Evolutionary conservation across 1,140 invertebrate genomes (phyloP), one percentile per base, ranked within the genome.

Genomic region (Panagrolaimus sp.): DNA sequence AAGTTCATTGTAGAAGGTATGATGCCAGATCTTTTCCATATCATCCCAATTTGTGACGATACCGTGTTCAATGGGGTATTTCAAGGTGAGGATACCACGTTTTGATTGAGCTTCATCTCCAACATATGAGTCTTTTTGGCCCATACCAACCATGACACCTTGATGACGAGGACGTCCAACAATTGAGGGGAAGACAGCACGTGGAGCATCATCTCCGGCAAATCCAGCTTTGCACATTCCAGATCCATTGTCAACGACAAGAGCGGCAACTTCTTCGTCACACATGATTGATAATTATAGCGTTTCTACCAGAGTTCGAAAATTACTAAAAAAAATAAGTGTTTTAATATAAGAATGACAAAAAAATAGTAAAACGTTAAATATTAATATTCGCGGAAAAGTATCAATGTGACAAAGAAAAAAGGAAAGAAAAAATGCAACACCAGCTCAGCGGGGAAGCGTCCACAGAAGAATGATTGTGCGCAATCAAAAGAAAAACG

Each of bases 21-120:
- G 91, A 87, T 95, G 92, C 92, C 91, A 94, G 84, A 93, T 93
- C 84, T 94, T 94, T 84, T 94, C 91, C 92, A 96, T 96, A 76
- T 95, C 92, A 79, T 96, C 93, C 93, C 93, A 96, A 86, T 96
- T 93, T 77, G 91, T 93, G 72, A 95, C 91, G 81, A 92, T 92
- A 78, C 93, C 92, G 85, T 93, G 91, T 81, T 93, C 91, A 85
- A 96, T 94, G 80, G 93, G 93, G 87, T 96, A 96, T 85, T 95
- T 95, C 84, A 96, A 86, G 71, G 92, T 94, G 75, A 93, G 88
- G 85, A 93, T 93, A 89, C 79, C 79, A 38, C 93, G 90, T 87
- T 96, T 96, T 85, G 89, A 90, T 87, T 96, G 93, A 82, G 94
- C 94, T 86, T 96, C 94, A 85, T 96, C 93, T 78, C 94, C 94